These are phyloP conservation scores for Cairina moschata DNA, from an alignment of 2,113 vertebrate species.

Conservation along the genomic window DNA sequence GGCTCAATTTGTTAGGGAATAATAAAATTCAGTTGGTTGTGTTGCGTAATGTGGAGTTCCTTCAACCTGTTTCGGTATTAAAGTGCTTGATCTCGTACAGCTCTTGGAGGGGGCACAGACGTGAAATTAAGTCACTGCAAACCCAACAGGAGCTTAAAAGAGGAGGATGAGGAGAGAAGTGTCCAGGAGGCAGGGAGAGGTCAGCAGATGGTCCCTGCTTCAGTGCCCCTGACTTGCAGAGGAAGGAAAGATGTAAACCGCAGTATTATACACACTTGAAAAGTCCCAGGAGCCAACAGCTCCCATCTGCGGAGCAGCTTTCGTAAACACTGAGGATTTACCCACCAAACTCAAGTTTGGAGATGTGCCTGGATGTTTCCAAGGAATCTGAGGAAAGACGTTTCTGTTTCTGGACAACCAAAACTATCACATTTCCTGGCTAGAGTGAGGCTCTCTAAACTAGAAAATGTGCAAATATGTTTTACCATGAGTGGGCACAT, in stretches of 20 bases:
- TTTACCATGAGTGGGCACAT: not conserved
- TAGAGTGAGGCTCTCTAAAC: not conserved
- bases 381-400: conserved; percentile 18
- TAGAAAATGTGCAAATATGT: conserved; percentile 20
- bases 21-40: conserved; percentile 10
- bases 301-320: not conserved
- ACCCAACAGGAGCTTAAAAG: not conserved
- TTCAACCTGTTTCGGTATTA: not conserved
- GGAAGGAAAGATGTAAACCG: not conserved
- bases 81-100: conserved; percentile 6
- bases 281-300: not conserved
- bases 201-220: not conserved
- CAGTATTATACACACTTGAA: not conserved
- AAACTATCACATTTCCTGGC: conserved; percentile 27
- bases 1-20: not conserved
- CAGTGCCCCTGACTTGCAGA: not conserved
- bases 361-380: conserved; percentile 30
- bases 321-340: not conserved
- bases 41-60: conserved; percentile 15
- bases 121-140: not conserved
- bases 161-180: not conserved
- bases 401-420: conserved; percentile 53
- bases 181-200: not conserved
- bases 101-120: not conserved
- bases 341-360: not conserved